These are phyloP conservation scores for Orycteropus afer DNA, from an alignment of 2,113 vertebrate species.

Conservation along the genomic window DNA sequence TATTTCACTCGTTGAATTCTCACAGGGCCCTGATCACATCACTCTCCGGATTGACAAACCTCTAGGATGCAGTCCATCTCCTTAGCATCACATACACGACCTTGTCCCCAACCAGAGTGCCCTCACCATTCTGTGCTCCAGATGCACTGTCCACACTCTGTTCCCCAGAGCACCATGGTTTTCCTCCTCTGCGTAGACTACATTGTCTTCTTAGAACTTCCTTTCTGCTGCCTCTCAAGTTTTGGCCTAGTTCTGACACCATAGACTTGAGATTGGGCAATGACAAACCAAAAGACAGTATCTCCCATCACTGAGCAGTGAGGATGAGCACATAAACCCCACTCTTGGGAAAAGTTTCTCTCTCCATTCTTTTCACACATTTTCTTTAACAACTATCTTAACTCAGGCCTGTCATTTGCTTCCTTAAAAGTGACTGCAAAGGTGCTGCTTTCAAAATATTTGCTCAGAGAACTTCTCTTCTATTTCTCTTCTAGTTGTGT, in stretches of 20 bases:
- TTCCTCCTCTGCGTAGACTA: not conserved
- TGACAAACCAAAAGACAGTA: not conserved
- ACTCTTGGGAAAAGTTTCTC: not conserved
- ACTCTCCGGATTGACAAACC: not conserved
- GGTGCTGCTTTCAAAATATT: not conserved
- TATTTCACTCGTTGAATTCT: not conserved
- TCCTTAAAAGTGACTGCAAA: not conserved
- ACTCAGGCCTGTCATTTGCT: not conserved
- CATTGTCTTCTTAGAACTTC: not conserved
- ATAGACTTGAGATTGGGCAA: not conserved
- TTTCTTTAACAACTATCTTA: not conserved
- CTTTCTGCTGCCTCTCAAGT: not conserved
- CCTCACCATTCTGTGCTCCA: accelerated
- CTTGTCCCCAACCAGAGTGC: not conserved
- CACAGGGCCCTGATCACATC: not conserved
- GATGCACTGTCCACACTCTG: too few relatives aligned
- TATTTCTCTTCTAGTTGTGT: too few relatives aligned
- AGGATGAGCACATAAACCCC: not conserved
- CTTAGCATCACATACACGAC: not conserved
- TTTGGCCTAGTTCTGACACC: not conserved
- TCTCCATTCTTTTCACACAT: not conserved
- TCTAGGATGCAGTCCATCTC: not conserved
- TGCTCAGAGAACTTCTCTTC: not conserved
- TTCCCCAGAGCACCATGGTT: not conserved
- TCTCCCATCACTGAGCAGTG: accelerated